Conservation (phyloP, 1,140 invertebrate species). For the Euura lappo region DNA sequence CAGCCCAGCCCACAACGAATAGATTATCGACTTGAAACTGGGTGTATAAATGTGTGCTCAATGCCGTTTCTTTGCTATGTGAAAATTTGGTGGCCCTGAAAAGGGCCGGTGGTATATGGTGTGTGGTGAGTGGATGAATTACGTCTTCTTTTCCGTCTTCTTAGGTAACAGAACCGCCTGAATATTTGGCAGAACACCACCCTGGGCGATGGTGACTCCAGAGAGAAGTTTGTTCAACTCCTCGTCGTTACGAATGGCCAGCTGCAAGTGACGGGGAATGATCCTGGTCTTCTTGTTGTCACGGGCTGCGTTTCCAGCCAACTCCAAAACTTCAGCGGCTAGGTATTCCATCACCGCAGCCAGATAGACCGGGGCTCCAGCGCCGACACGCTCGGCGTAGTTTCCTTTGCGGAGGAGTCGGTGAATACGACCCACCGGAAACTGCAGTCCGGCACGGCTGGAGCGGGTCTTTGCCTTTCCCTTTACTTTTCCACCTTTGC, state of each 20-base stretch:
- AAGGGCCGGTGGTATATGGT: background rate
- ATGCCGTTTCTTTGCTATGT: background rate
- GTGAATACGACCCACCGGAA: slow-evolving; percentile 77
- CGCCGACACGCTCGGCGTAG: slow-evolving; percentile 74
- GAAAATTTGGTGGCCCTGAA: background rate
- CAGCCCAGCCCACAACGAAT: no score
- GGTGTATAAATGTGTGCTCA: no score
- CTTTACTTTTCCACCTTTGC: slow-evolving; percentile 70
- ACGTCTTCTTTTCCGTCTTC: background rate
- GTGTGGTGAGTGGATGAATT: background rate
- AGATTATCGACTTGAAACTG: no score
- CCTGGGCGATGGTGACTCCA: slow-evolving; percentile 83
- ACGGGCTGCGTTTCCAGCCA: slow-evolving; percentile 80
- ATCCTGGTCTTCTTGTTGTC: slow-evolving; percentile 73
- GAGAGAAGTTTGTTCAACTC: slow-evolving; percentile 81
- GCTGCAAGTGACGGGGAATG: slow-evolving; percentile 80
- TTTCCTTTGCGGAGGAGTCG: slow-evolving; percentile 73
- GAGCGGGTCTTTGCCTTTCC: slow-evolving; percentile 69
- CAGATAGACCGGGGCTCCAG: slow-evolving; percentile 74
- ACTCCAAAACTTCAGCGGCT: slow-evolving; percentile 77
- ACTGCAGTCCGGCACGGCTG: slow-evolving; percentile 71
- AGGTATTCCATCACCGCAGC: slow-evolving; percentile 70
- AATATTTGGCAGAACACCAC: slow-evolving; percentile 83
- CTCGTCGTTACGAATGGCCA: slow-evolving; percentile 87
- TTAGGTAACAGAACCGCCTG: slow-evolving; percentile 65